Evolutionary conservation across 2,113 vertebrate species (phyloP).

Genomic region (Gymnocephalus cernua): DNA sequence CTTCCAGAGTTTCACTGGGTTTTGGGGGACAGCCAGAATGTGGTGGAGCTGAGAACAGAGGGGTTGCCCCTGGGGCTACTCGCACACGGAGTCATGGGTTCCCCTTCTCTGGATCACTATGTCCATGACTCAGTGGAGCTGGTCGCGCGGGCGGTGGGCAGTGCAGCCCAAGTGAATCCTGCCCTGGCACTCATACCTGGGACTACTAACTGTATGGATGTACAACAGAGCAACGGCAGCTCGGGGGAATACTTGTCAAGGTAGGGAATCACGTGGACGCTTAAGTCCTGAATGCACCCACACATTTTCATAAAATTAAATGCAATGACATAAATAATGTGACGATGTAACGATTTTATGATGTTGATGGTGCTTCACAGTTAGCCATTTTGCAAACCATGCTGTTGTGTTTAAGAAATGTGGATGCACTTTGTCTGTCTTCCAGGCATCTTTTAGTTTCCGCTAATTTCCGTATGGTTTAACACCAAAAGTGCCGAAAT

Average conservation of each 20-base stretch:
- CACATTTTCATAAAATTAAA: background rate
- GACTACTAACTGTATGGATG: constrained; percentile 94
- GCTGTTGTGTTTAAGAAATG: background rate
- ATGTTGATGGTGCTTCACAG: background rate
- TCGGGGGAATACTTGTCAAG: constrained; percentile 96
- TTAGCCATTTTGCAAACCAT: background rate
- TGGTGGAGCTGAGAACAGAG: constrained; percentile 93
- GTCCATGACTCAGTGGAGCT: constrained; percentile 95
- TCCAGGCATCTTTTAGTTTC: background rate
- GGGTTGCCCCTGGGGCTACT: constrained; percentile 93
- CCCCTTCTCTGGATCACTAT: constrained; percentile 91
- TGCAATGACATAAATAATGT: background rate
- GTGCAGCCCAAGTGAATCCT: constrained; percentile 90
- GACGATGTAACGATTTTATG: background rate
- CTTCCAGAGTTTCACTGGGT: constrained; percentile 93
- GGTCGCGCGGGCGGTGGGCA: constrained; percentile 91
- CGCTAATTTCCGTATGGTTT: background rate
- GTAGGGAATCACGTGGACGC: constrained; percentile 75
- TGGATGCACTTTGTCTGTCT: background rate
- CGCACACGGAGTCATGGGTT: constrained; percentile 92
- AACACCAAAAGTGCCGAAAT: too few species aligned
- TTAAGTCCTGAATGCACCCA: background rate
- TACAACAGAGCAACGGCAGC: constrained; percentile 87
- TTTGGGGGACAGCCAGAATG: constrained; percentile 95
- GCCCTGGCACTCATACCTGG: constrained; percentile 94